phyloP scores from a whole-genome alignment of 2,797 vertebrate genomes.

The Gymnoscopelus braueri region DNA sequence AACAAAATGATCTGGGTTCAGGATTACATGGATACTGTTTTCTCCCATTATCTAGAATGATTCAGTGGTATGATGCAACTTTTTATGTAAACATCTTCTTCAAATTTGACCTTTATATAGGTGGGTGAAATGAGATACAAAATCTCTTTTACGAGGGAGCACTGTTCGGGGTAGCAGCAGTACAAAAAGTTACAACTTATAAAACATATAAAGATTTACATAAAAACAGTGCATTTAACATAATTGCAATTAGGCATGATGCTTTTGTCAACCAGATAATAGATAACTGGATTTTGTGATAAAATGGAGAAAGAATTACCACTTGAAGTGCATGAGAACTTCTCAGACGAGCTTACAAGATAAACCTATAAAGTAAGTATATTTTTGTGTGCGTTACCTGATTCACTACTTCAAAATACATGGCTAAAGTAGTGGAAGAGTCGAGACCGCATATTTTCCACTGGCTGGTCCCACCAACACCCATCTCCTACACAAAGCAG shows the following conservation, averaged over 20 bases:
- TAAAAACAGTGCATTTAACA: too few relatives aligned
- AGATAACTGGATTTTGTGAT: background rate
- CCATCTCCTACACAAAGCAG: slow-evolving; percentile 79
- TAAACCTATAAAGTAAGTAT: background rate
- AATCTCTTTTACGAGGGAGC: too few relatives aligned
- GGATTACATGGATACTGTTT: too few relatives aligned
- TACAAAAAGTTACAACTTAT: too few relatives aligned
- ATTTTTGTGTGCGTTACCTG: slow-evolving; percentile 81
- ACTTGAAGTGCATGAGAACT: background rate
- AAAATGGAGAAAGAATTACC: background rate
- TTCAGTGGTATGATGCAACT: background rate
- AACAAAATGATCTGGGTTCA: slow-evolving; percentile 21
- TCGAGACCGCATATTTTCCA: slow-evolving; percentile 95
- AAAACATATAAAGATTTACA: too few relatives aligned
- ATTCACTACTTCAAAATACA: slow-evolving; percentile 98
- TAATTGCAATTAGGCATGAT: background rate
- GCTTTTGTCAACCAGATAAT: slow-evolving; percentile 3
- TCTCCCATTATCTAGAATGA: background rate
- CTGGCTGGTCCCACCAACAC: slow-evolving; percentile 91
- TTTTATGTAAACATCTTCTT: too few relatives aligned
- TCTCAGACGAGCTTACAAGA: background rate
- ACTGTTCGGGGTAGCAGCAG: too few relatives aligned
- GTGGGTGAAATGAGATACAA: too few relatives aligned
- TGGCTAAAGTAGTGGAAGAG: slow-evolving; percentile 88
- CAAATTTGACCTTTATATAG: too few relatives aligned